phyloP scores from a whole-genome alignment of 23 tunicate genomes.

The Trididemnum miniatum region DNA sequence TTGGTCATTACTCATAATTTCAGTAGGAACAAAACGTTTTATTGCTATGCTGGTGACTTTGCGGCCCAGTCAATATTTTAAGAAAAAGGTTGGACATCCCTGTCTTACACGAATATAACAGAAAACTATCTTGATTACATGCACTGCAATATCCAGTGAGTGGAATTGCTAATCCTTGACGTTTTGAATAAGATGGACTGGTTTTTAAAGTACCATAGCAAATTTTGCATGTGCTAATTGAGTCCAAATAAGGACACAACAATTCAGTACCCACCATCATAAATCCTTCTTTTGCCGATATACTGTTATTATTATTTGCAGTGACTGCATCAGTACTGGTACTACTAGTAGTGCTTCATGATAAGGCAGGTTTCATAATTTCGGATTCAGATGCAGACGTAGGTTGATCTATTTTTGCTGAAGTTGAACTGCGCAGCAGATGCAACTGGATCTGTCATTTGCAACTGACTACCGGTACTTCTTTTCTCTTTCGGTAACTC shows the following conservation, averaged over 20 bases:
- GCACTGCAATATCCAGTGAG: neutral
- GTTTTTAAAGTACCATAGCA: constrained; percentile 4
- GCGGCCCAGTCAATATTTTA: too few relatives aligned
- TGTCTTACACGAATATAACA: neutral
- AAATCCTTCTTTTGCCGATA: neutral
- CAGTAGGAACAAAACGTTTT: too few relatives aligned
- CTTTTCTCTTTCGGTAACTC: neutral
- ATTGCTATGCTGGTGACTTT: too few relatives aligned
- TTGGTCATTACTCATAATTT: too few relatives aligned
- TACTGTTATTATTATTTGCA: neutral
- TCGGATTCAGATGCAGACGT: neutral
- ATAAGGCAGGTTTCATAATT: neutral
- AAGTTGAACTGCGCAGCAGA: neutral
- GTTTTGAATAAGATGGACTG: neutral
- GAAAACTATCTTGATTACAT: neutral
- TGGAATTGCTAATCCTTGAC: constrained; percentile 2
- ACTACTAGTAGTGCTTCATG: neutral
- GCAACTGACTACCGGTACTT: neutral
- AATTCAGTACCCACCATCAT: neutral
- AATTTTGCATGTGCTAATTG: neutral
- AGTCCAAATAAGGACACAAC: neutral
- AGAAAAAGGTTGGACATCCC: too few relatives aligned
- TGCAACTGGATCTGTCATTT: neutral
- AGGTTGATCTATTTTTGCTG: neutral
- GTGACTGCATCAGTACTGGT: neutral